Evolutionary conservation across 2,797 vertebrate genomes (phyloP).

Genomic region (Arrhamphus sclerolepis): DNA sequence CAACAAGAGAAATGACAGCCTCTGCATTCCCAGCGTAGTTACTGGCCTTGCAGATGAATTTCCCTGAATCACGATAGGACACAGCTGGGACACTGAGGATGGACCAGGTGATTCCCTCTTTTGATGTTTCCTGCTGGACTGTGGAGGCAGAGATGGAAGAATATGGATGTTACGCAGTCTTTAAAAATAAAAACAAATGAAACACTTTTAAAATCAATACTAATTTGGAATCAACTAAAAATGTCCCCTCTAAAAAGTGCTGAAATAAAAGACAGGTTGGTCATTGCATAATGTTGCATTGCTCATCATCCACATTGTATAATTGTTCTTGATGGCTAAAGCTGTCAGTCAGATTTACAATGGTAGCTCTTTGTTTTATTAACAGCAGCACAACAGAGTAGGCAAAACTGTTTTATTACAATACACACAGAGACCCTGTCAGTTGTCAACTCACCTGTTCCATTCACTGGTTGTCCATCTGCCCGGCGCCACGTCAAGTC

Average conservation of each 20-base stretch:
- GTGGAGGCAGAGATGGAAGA: constrained; percentile 39
- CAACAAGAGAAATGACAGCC: constrained; percentile 88
- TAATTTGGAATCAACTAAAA: neutral
- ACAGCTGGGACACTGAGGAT: constrained; percentile 89
- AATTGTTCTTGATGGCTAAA: constrained; percentile 40
- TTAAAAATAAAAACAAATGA: neutral
- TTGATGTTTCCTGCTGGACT: constrained; percentile 93
- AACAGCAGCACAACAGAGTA: constrained; percentile 38
- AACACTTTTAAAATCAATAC: neutral
- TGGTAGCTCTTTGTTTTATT: constrained; percentile 60
- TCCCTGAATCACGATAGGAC: constrained; percentile 90
- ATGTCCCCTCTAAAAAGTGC: constrained; percentile 12
- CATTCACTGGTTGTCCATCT: constrained; percentile 85
- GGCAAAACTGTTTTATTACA: constrained; percentile 43
- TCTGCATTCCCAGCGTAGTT: constrained; percentile 92
- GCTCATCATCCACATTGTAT: constrained; percentile 43
- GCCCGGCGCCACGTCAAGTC: constrained; percentile 91
- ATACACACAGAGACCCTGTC: neutral
- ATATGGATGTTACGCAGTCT: neutral
- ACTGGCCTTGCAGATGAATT: constrained; percentile 93
- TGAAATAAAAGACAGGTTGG: constrained; percentile 8
- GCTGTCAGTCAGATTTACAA: constrained; percentile 61
- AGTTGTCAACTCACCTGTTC: constrained; percentile 85
- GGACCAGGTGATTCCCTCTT: constrained; percentile 93
- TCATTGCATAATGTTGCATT: constrained; percentile 42